phyloP scores from a whole-genome alignment of 2,888 invertebrate genomes.

The Dicyrtomina minuta region DNA sequence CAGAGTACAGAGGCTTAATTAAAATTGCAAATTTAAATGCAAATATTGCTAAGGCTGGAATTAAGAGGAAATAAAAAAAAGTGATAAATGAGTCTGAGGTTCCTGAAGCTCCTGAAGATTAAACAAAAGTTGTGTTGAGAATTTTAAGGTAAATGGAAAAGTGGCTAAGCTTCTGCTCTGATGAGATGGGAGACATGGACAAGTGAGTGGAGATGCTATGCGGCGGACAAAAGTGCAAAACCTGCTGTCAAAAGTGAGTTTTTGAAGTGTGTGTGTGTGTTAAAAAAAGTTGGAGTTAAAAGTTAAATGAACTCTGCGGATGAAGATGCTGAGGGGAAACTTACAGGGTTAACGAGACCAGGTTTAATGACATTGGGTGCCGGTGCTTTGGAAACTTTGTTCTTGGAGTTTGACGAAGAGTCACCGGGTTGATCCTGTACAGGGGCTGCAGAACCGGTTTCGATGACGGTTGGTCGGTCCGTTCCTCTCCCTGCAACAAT shows the following conservation, averaged over 20 bases:
- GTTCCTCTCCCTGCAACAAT: conserved; percentile 26
- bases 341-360: conserved; percentile 37
- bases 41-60: no score
- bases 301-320: conserved; percentile 10
- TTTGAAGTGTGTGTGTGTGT: conserved; percentile 17
- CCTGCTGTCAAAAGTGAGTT: conserved; percentile 5
- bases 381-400: background rate
- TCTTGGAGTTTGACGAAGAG: conserved; percentile 6
- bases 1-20: no score
- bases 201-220: background rate
- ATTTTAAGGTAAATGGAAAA: no score
- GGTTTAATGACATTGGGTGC: conserved; percentile 32
- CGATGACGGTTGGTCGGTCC: conserved; percentile 39
- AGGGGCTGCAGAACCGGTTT: conserved; percentile 52
- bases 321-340: background rate
- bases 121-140: no score
- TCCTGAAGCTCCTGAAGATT: no score
- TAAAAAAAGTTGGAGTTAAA: background rate
- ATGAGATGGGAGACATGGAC: no score
- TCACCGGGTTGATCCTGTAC: conserved; percentile 33
- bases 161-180: no score
- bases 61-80: no score
- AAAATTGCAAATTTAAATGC: no score
- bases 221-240: background rate
- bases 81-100: no score